Conservation (phyloP, 2,888 invertebrate species). For the Pycnomerus fuliginosus region DNA sequence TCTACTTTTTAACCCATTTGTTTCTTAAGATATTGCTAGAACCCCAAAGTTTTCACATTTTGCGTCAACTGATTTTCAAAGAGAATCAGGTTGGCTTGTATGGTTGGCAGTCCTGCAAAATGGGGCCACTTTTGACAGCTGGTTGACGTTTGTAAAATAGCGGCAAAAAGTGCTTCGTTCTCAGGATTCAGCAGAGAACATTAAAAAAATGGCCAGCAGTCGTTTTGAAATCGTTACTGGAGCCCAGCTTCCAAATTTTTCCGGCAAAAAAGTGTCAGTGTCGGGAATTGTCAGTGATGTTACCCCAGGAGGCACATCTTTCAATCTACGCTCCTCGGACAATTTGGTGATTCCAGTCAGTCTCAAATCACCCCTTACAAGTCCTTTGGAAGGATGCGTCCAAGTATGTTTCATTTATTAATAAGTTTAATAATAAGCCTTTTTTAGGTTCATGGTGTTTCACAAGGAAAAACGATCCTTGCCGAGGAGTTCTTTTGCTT, state of each 20-base stretch:
- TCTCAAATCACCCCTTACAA: conserved; percentile 39
- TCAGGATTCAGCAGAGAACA: too few species aligned
- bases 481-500: conserved; percentile 38
- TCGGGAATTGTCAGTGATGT: conserved; percentile 42
- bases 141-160: too few species aligned
- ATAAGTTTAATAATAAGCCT: conserved; percentile 3
- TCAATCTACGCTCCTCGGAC: conserved; percentile 44
- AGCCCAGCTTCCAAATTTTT: conserved; percentile 39
- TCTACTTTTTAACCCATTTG: too few species aligned
- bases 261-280: conserved; percentile 44
- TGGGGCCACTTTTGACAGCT: too few species aligned
- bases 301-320: conserved; percentile 40
- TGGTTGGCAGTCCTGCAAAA: too few species aligned
- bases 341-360: conserved; percentile 43
- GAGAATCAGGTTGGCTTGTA: too few species aligned
- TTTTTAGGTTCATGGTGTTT: conserved; percentile 37
- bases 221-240: conserved; percentile 42
- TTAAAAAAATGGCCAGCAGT: too few species aligned
- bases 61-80: too few species aligned
- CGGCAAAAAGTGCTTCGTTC: too few species aligned
- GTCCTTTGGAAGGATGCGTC: conserved; percentile 44
- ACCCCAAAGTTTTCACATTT: too few species aligned
- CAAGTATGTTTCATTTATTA: conserved; percentile 37
- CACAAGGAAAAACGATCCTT: conserved; percentile 32
- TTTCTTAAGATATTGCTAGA: too few species aligned